A percentile compares a stretch with the other conserved stretches of the same genome.
Conservation (phyloP, 2,888 invertebrate genomes). For the Fabriciana adippe region DNA sequence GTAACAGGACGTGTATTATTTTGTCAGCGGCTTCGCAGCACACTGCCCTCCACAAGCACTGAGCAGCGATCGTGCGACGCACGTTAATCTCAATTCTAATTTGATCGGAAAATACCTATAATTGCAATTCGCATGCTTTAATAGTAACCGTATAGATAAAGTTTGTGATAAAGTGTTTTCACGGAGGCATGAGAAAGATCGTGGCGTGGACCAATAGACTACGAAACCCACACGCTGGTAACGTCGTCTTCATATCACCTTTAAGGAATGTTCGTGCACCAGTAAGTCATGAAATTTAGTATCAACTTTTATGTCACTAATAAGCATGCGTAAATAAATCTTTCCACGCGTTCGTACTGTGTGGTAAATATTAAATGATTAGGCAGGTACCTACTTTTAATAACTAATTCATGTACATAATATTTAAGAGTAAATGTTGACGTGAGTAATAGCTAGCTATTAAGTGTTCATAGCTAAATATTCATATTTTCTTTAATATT, state of each 20-base stretch:
- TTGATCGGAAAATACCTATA: constrained; percentile 4
- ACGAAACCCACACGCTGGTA: background rate
- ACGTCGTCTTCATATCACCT: constrained; percentile 8
- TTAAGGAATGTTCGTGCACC: constrained; percentile 32
- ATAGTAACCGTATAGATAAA: background rate
- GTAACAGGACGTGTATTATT: constrained; percentile 65
- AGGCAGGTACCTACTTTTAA: no score
- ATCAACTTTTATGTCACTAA: background rate
- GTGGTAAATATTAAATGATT: no score
- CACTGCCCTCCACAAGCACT: constrained; percentile 50
- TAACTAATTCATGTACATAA: no score
- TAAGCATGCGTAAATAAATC: background rate
- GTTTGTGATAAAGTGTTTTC: constrained; percentile 29
- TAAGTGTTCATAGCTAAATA: no score
- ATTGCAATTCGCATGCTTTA: constrained; percentile 2
- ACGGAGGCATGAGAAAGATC: constrained; percentile 34
- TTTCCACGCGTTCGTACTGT: background rate
- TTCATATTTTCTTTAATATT: no score
- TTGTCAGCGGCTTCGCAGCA: constrained; percentile 59
- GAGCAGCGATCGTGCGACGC: constrained; percentile 47
- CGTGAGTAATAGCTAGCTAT: no score
- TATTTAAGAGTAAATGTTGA: no score
- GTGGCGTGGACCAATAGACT: constrained; percentile 15
- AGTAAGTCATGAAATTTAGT: constrained; percentile 23
- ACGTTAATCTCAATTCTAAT: constrained; percentile 38